Percentiles rank a stretch among this genome's conserved stretches.
phyloP scores from a whole-genome alignment of 1,140 invertebrate species.

The Brachionus rotundiformis region DNA sequence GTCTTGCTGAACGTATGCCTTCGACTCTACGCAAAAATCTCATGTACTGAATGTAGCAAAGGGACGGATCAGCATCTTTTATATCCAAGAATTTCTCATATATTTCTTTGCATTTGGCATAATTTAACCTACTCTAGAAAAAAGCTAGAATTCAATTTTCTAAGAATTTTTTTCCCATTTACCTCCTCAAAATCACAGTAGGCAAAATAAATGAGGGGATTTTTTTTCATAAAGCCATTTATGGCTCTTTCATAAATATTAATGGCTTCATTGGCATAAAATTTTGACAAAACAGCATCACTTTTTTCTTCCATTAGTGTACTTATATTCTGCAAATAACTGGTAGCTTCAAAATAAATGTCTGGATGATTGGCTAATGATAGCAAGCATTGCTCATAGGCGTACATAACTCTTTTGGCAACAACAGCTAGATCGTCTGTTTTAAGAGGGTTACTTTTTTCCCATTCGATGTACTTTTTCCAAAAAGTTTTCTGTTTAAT shows the following conservation, averaged over 20 bases:
- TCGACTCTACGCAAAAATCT: conserved; percentile 94
- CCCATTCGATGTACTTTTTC: conserved; percentile 98
- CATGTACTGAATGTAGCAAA: conserved; percentile 92
- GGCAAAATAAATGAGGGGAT: conserved; percentile 91
- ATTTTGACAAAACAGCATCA: conserved; percentile 70
- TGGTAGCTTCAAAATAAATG: conserved; percentile 73
- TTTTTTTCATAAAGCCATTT: conserved; percentile 77
- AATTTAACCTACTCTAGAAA: conserved; percentile 34
- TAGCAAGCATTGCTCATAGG: conserved; percentile 93
- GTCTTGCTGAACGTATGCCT: conserved; percentile 91
- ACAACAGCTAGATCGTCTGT: conserved; percentile 91
- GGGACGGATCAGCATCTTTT: conserved; percentile 29
- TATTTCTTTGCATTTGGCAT: conserved; percentile 18
- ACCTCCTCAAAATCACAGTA: conserved; percentile 97
- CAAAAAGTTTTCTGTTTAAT: conserved; percentile 82
- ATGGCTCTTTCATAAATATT: conserved; percentile 90
- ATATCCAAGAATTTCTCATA: conserved; percentile 42
- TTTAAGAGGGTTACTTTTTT: conserved; percentile 89
- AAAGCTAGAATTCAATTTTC: too few relatives aligned
- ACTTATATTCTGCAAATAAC: conserved; percentile 38
- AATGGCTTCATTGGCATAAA: conserved; percentile 88
- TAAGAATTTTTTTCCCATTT: too few relatives aligned
- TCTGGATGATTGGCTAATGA: conserved; percentile 96
- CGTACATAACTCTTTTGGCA: conserved; percentile 86
- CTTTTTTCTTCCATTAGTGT: conserved; percentile 31